phyloP scores from a whole-genome alignment of 64 coral and sea anemone genomes.

The Pocillopora verrucosa region DNA sequence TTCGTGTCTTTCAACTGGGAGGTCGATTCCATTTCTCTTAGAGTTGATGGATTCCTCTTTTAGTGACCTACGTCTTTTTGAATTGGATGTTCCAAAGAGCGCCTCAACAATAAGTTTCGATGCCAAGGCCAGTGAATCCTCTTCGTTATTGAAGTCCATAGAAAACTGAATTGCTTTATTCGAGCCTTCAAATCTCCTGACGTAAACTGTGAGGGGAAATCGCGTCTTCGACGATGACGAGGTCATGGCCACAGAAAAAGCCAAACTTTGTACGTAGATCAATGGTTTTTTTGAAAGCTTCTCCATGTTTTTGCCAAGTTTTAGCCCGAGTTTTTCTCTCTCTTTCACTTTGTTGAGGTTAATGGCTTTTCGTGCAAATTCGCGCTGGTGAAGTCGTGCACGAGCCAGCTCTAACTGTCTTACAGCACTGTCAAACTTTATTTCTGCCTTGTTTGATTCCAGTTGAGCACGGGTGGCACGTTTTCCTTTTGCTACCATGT shows the following conservation, averaged over 20 bases:
- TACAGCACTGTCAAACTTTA: not conserved
- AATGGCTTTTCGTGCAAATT: conserved; percentile 1
- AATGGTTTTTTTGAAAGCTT: not conserved
- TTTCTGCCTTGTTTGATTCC: conserved; percentile 6
- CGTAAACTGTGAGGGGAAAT: conserved; percentile 8
- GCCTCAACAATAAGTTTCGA: not conserved
- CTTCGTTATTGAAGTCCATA: conserved; percentile 21
- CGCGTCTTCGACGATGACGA: not conserved
- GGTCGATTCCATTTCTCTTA: not conserved
- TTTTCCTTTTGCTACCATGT: not conserved
- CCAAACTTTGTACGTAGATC: not conserved
- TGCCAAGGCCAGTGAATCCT: conserved; percentile 13
- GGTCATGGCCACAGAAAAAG: conserved; percentile 24
- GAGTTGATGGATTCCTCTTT: not conserved
- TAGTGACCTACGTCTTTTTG: not conserved
- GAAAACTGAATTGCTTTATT: conserved; percentile 13
- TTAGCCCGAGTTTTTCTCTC: not conserved
- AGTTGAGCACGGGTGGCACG: not conserved
- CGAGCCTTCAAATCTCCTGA: not conserved
- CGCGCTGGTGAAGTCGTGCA: not conserved
- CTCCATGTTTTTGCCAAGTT: not conserved
- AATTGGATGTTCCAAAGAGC: not conserved
- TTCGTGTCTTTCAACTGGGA: not conserved
- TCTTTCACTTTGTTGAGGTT: not conserved
- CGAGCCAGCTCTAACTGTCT: conserved; percentile 13